Base-by-base conservation (phyloP, 2,113 vertebrate genomes). In the Chloebia gouldiae region DNA sequence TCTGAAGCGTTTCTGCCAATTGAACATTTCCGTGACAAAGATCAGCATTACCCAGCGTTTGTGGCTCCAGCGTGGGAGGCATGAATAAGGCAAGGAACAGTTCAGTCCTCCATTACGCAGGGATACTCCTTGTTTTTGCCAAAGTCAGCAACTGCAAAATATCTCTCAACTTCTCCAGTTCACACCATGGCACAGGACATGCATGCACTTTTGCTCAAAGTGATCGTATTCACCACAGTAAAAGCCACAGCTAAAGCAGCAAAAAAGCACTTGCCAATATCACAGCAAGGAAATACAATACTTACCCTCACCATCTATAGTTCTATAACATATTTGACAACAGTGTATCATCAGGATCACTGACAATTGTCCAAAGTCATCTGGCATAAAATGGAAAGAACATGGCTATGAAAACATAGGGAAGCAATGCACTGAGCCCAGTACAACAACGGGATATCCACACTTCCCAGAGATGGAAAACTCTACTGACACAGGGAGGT, bases 71-170 rank as follows among this genome's bases (percentile, higher is more conserved):
- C 27, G 88, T 95, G 92, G 93, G 93, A 92, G 93, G 94, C 79
- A 90, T 94, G 85, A 94, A 93, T 94, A 94, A 96, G 61, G 79
- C 76, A 91, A 91, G 81, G 75, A 92, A 75, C 59, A 94, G 60
- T n/a, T 91, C 91, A 93, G 78, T 78, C 86, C 92, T 95, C 93
- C 92, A 81, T 93, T 88, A 95, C 56, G 5, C 76, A 96, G 79
- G 60, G 69, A 90, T 28, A 84, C 31, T 68, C 78, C 64, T 64
- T 95, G 86, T 90, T 94, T 95, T 88, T 96, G 96, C 96, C 96
- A 96, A 96, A 97, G 92, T 93, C 94, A 96, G 93, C 92, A 93
- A 96, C 71, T 88, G 60, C 91, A 78, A 90, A 95, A 80, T 50
- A 30, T 69, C 66, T 92, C 85, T 94, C 88, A 93, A 64, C 86